Percentiles rank a stretch among this genome's conserved stretches.
Conservation (phyloP, 1,140 invertebrate genomes). For the Fopius arisanus region DNA sequence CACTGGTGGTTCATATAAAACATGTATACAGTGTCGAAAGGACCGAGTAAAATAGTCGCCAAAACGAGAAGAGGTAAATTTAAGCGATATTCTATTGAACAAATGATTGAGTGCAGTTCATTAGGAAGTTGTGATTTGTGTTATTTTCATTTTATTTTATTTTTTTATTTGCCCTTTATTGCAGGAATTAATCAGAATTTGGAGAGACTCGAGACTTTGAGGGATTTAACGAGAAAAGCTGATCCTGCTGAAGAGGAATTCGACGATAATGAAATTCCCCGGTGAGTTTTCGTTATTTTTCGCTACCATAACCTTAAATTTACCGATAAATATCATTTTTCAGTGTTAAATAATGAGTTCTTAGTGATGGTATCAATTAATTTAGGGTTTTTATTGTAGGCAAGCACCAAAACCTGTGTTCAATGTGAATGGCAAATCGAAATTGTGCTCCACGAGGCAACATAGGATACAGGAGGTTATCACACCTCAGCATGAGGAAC, state of each 20-base stretch:
- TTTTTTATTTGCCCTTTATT: constrained; percentile 33
- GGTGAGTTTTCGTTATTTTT: constrained; percentile 58
- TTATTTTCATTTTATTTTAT: constrained; percentile 14
- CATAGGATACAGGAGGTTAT: constrained; percentile 71
- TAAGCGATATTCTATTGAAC: not conserved
- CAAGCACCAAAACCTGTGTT: constrained; percentile 74
- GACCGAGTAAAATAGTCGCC: constrained; percentile 84
- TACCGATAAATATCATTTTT: not conserved
- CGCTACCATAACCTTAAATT: constrained; percentile 35
- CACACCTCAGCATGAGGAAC: constrained; percentile 76
- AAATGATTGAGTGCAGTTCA: not conserved
- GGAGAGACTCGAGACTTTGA: constrained; percentile 72
- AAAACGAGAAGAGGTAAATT: constrained; percentile 80
- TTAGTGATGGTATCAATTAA: not conserved
- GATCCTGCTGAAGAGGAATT: constrained; percentile 66
- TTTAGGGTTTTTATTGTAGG: constrained; percentile 52
- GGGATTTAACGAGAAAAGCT: constrained; percentile 71
- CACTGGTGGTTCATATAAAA: constrained; percentile 30
- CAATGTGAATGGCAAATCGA: constrained; percentile 72
- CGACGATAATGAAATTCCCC: constrained; percentile 65
- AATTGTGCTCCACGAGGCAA: constrained; percentile 67
- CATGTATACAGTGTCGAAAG: constrained; percentile 87
- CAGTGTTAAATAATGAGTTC: not conserved
- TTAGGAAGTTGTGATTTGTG: constrained; percentile 18
- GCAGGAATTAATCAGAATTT: constrained; percentile 74